These are phyloP conservation scores for Pachycephala philippinensis DNA, from an alignment of 2,113 vertebrate genomes.

Conservation along the genomic window DNA sequence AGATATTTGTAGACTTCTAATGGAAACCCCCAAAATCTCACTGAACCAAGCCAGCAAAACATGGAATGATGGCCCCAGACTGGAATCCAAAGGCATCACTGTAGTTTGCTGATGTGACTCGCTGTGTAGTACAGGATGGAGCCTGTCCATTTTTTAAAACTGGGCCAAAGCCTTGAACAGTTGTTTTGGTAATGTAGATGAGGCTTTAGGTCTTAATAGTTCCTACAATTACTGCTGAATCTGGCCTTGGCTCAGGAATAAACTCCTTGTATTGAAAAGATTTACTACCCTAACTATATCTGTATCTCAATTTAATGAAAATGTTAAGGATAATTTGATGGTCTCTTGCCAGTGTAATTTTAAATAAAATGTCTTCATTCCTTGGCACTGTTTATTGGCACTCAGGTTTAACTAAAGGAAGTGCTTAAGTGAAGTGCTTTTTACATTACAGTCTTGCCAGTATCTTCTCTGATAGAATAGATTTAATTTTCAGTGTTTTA, in stretches of 20 bases:
- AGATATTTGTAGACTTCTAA: neutral
- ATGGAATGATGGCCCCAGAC: neutral
- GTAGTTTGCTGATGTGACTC: neutral
- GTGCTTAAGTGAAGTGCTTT: conserved; percentile 66
- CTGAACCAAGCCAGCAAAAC: neutral
- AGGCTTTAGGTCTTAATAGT: conserved; percentile 43
- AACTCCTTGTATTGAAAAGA: conserved; percentile 66
- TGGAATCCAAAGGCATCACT: neutral
- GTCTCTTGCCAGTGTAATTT: conserved; percentile 74
- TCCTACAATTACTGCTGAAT: conserved; percentile 43
- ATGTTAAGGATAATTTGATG: conserved; percentile 76
- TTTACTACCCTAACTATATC: conserved; percentile 70
- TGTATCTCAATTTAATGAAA: conserved; percentile 77
- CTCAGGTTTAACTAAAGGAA: conserved; percentile 57
- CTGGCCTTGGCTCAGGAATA: conserved; percentile 62
- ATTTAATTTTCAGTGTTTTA: conserved; percentile 53
- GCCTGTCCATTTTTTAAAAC: neutral
- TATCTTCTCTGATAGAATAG: conserved; percentile 26
- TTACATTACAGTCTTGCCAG: conserved; percentile 39
- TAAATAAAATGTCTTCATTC: conserved; percentile 71
- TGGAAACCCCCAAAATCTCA: neutral
- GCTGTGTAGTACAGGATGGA: neutral
- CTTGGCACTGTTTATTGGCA: conserved; percentile 61
- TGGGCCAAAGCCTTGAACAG: conserved; percentile 48
- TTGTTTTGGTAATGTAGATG: conserved; percentile 56